phyloP scores from a whole-genome alignment of 1,140 invertebrate genomes.

The Maniola jurtina region DNA sequence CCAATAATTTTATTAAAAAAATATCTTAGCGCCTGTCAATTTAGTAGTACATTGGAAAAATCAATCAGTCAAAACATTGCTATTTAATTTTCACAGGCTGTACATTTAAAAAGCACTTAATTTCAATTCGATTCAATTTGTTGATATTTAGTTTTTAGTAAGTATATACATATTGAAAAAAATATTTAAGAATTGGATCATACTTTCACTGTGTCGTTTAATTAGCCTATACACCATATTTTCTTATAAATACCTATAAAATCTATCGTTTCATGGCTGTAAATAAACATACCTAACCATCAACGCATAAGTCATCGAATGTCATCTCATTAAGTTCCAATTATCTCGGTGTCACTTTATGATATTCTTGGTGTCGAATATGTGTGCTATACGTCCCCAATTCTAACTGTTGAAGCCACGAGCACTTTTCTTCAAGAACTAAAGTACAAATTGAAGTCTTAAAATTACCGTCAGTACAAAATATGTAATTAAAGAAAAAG shows the following conservation, averaged over 20 bases:
- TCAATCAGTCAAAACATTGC: no score
- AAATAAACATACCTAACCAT: constrained; percentile 48
- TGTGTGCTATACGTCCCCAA: constrained; percentile 28
- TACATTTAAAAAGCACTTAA: no score
- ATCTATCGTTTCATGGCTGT: constrained; percentile 42
- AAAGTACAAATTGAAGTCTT: constrained; percentile 79
- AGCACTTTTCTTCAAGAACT: constrained; percentile 67
- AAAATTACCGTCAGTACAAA: constrained; percentile 78
- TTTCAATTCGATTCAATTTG: no score
- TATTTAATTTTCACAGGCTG: no score
- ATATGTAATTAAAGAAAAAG: constrained; percentile 54
- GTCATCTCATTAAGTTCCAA: constrained; percentile 53
- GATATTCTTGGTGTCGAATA: constrained; percentile 46
- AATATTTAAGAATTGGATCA: neutral
- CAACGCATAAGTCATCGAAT: constrained; percentile 31
- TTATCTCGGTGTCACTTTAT: constrained; percentile 57
- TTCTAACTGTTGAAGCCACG: constrained; percentile 61
- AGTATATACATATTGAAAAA: no score
- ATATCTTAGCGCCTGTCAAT: no score
- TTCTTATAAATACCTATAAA: neutral
- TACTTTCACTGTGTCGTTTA: neutral
- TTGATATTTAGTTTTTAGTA: no score
- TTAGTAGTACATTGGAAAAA: no score
- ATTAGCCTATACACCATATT: neutral
- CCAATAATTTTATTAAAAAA: no score